Conservation (phyloP, 2,113 vertebrate genomes). For the Campylorhamphus procurvoides region DNA sequence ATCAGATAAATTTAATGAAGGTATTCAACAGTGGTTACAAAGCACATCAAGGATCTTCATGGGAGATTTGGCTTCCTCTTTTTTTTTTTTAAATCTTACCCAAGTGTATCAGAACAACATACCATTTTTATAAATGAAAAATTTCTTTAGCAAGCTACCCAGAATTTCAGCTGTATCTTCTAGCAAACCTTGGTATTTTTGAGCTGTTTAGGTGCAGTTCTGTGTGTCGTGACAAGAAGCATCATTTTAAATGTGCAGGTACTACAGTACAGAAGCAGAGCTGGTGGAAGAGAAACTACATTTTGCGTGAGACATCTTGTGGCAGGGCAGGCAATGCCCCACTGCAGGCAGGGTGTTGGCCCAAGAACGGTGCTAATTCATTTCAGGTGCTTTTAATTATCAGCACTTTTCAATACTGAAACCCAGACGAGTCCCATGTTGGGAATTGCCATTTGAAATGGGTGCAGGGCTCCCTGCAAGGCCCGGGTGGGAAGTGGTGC, state of each 20-base stretch:
- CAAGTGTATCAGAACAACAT: not conserved
- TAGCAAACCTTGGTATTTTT: not conserved
- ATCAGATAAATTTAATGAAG: not conserved
- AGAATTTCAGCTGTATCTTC: not conserved
- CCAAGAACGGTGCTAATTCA: rapidly evolving
- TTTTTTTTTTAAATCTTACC: not conserved
- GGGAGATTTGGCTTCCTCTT: not conserved
- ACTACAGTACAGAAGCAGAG: not conserved
- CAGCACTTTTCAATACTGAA: not conserved
- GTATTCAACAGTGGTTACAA: not conserved
- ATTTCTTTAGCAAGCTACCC: not conserved
- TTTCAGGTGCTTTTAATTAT: not conserved
- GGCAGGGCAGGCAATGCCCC: no score
- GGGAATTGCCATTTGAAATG: rapidly evolving
- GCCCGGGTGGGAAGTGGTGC: not conserved
- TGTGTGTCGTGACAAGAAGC: not conserved
- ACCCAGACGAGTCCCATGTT: rapidly evolving
- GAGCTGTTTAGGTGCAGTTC: not conserved
- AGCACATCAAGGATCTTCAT: not conserved
- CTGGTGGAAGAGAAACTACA: not conserved
- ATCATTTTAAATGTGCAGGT: not conserved
- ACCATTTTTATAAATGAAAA: not conserved
- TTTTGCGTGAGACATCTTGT: not conserved
- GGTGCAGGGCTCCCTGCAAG: rapidly evolving
- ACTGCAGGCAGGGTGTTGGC: no score